A percentile compares a stretch with the other conserved stretches of the same genome.
These are phyloP conservation scores for Therioaphis trifolii DNA, from an alignment of 2,888 invertebrate genomes.

Conservation along the genomic window DNA sequence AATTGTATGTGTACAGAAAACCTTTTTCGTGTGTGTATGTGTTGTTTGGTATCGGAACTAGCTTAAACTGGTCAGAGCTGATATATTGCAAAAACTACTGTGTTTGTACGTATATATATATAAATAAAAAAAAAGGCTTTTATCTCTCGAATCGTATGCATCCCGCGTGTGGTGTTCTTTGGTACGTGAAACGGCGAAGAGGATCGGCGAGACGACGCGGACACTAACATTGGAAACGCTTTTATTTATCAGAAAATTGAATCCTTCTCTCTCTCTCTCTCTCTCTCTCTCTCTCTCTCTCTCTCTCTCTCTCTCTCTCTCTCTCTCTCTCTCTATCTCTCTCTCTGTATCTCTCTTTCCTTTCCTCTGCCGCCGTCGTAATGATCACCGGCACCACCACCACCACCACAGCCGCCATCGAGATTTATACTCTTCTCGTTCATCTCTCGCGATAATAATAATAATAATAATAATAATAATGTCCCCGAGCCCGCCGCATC, in stretches of 20 bases:
- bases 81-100: slow-evolving; percentile 13
- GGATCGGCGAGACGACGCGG: background rate
- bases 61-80: slow-evolving; percentile 14
- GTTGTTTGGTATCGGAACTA: slow-evolving; percentile 8
- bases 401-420: background rate
- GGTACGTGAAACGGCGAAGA: background rate
- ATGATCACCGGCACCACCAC: background rate
- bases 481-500: background rate
- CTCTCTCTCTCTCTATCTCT: too few relatives aligned
- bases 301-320: background rate
- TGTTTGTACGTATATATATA: too few relatives aligned
- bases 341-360: too few relatives aligned
- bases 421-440: slow-evolving; percentile 16
- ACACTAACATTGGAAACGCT: slow-evolving; percentile 46
- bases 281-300: too few relatives aligned
- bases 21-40: background rate
- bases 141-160: slow-evolving; percentile 8
- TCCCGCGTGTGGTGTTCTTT: background rate
- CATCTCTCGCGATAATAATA: background rate
- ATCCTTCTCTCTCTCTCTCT: slow-evolving; percentile 5
- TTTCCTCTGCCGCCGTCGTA: background rate
- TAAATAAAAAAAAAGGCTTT: background rate
- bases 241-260: slow-evolving; percentile 63
- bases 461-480: slow-evolving; percentile 2
- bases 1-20: background rate